Conservation (phyloP, 2,888 invertebrate species). For the Xylota segnis region DNA sequence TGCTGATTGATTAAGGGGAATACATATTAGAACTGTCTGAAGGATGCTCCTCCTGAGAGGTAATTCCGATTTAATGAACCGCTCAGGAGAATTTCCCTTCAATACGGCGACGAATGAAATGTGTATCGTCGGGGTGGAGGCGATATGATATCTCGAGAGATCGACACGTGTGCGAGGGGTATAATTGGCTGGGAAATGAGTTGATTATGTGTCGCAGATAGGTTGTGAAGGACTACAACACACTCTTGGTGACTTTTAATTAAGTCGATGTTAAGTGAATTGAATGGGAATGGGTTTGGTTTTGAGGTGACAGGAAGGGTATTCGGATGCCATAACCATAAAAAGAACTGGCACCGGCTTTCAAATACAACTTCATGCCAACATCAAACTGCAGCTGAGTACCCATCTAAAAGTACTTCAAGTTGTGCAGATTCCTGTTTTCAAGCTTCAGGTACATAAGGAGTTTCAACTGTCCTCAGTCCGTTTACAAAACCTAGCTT, state of each 20-base stretch:
- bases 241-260: conserved; percentile 56
- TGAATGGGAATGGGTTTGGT: background rate
- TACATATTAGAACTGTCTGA: conserved; percentile 15
- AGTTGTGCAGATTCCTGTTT: no score
- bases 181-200: conserved; percentile 68
- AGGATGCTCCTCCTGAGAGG: conserved; percentile 59
- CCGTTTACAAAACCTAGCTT: no score
- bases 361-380: no score
- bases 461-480: no score
- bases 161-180: conserved; percentile 70
- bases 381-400: no score
- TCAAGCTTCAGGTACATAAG: no score
- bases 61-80: conserved; percentile 72
- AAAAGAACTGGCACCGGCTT: no score
- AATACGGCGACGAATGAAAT: conserved; percentile 33
- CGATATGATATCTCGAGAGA: conserved; percentile 58
- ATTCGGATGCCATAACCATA: no score
- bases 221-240: background rate
- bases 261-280: conserved; percentile 50
- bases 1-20: conserved; percentile 73
- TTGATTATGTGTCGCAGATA: conserved; percentile 54
- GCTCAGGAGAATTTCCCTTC: conserved; percentile 40
- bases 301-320: conserved; percentile 30
- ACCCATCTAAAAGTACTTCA: no score
- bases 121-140: background rate